phyloP scores from a whole-genome alignment of 2,888 invertebrate species.

The Helleia helle region DNA sequence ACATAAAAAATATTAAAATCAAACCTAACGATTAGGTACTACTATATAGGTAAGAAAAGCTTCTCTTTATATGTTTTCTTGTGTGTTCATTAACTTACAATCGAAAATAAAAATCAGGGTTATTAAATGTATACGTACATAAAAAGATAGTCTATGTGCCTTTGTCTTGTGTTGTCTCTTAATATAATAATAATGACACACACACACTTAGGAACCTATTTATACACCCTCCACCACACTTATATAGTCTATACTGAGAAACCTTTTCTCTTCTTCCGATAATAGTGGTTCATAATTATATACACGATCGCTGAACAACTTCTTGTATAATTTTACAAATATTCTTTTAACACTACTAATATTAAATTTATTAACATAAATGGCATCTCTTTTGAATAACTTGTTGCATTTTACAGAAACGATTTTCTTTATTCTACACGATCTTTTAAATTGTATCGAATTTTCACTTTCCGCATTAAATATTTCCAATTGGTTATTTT shows the following conservation, averaged over 20 bases:
- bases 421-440: neutral
- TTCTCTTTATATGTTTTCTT: too few species aligned
- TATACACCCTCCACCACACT: slow-evolving; percentile 48
- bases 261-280: slow-evolving; percentile 83
- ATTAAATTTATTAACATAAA: slow-evolving; percentile 25
- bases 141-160: too few species aligned
- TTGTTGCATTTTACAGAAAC: neutral
- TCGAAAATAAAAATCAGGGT: too few species aligned
- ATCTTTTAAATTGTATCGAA: neutral
- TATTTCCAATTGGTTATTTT: neutral
- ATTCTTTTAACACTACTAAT: slow-evolving; percentile 47
- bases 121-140: too few species aligned
- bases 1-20: slow-evolving; percentile 5
- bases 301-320: slow-evolving; percentile 51
- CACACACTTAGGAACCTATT: slow-evolving; percentile 12
- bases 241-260: slow-evolving; percentile 33
- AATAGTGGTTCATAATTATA: slow-evolving; percentile 77
- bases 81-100: too few species aligned
- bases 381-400: neutral
- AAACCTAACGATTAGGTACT: slow-evolving; percentile 1
- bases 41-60: too few species aligned
- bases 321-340: slow-evolving; percentile 49
- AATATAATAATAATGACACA: too few species aligned
- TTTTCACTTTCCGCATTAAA: neutral
- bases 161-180: too few species aligned